phyloP scores from a whole-genome alignment of 1,140 invertebrate genomes.

The Philopotamus ludificatus region DNA sequence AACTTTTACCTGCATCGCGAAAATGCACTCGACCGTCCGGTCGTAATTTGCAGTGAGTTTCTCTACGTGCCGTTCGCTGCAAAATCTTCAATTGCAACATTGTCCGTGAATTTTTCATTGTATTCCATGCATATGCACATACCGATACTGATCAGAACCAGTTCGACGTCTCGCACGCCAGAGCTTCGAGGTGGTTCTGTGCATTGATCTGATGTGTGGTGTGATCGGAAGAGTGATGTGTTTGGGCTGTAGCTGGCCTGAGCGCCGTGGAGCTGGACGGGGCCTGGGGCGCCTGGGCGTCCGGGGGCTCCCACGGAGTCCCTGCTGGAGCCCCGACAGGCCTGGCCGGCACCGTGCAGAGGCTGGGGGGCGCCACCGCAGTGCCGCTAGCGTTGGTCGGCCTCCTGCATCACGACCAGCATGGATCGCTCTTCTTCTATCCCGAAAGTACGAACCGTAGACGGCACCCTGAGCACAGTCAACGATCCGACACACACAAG shows the following conservation, averaged over 20 bases:
- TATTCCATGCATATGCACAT: no score
- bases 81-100: no score
- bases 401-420: conserved; percentile 47
- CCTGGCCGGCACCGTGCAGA: conserved; percentile 36
- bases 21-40: no score
- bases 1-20: no score
- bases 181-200: no score
- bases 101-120: no score
- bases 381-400: conserved; percentile 50
- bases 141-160: no score
- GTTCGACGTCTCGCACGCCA: no score
- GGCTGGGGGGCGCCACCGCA: conserved; percentile 42
- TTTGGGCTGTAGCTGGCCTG: conserved; percentile 18
- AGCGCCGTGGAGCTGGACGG: conserved; percentile 39
- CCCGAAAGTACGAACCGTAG: conserved; percentile 46
- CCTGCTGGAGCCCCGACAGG: conserved; percentile 30
- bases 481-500: not conserved
- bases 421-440: conserved; percentile 48
- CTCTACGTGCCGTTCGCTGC: no score
- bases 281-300: conserved; percentile 38
- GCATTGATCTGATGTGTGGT: no score
- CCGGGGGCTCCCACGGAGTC: not conserved
- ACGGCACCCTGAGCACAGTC: not conserved
- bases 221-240: conserved; percentile 9
- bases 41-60: no score